Percentiles rank a stretch among this genome's conserved stretches.
Evolutionary conservation across 2,113 vertebrate species (phyloP).

Genomic region (Cepphus grylle): DNA sequence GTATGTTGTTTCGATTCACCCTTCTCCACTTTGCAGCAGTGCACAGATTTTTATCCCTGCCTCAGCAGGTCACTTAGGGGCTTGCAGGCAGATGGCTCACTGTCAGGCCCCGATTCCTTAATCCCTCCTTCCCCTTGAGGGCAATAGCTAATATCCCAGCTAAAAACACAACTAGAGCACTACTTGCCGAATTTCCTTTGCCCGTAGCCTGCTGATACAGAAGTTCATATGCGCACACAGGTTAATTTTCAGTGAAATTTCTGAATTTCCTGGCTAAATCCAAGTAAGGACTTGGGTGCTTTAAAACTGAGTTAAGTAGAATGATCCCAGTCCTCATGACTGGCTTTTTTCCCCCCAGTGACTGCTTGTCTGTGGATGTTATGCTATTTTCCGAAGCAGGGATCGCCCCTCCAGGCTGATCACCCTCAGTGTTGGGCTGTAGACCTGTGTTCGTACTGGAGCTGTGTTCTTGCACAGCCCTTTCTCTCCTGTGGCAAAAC

Average conservation of each 20-base stretch:
- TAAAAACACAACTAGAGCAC: background rate
- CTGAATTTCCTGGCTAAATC: background rate
- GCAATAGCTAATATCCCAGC: background rate
- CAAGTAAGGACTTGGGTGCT: background rate
- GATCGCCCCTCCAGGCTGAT: background rate
- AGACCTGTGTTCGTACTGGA: background rate
- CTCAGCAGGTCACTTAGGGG: background rate
- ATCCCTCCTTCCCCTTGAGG: background rate
- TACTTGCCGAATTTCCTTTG: background rate
- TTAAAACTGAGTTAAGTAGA: background rate
- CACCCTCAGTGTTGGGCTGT: background rate
- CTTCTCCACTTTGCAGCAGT: background rate
- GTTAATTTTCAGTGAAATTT: background rate
- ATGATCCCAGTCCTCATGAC: background rate
- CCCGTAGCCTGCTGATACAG: fast-evolving
- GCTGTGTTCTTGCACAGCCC: background rate
- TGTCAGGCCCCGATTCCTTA: background rate
- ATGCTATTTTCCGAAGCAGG: background rate
- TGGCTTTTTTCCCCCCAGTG: background rate
- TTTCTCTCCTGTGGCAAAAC: background rate
- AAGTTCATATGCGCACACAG: background rate
- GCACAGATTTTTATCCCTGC: background rate
- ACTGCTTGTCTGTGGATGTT: background rate
- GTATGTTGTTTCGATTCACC: background rate
- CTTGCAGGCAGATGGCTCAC: background rate